A percentile compares a stretch with the other conserved stretches of the same genome.
These are phyloP conservation scores for Centropyge bicolor DNA, from an alignment of 2,797 vertebrate genomes.

Conservation along the genomic window DNA sequence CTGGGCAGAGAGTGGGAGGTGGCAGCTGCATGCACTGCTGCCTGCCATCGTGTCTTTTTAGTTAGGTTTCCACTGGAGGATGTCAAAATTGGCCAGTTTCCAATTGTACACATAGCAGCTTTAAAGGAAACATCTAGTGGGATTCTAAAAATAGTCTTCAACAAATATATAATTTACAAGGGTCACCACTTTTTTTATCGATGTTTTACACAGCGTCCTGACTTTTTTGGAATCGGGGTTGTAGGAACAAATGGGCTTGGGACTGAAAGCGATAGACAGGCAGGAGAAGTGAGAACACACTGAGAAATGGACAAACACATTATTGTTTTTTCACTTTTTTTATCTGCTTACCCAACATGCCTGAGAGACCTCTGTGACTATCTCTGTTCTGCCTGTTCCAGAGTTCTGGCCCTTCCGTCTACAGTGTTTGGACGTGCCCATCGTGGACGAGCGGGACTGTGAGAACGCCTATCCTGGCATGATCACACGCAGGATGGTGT, in stretches of 20 bases:
- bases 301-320: not conserved
- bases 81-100: not conserved
- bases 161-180: too few species aligned
- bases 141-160: not conserved
- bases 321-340: not conserved
- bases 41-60: not conserved
- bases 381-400: slow-evolving; percentile 38
- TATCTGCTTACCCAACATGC: not conserved
- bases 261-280: too few species aligned
- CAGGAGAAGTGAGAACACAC: not conserved
- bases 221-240: too few species aligned
- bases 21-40: not conserved
- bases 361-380: not conserved
- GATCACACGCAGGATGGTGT: slow-evolving; percentile 85
- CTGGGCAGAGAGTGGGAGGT: too few species aligned
- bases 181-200: too few species aligned
- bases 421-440: slow-evolving; percentile 81
- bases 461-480: slow-evolving; percentile 79
- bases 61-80: not conserved
- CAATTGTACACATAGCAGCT: not conserved
- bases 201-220: too few species aligned
- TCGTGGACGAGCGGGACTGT: slow-evolving; percentile 69
- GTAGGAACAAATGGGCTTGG: too few species aligned
- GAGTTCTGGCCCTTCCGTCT: slow-evolving; percentile 69
- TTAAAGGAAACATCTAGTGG: not conserved